Percentiles rank a stretch among this genome's conserved stretches.
Evolutionary conservation across 2,888 invertebrate species (phyloP).

Genomic region (Strigamia maritima): DNA sequence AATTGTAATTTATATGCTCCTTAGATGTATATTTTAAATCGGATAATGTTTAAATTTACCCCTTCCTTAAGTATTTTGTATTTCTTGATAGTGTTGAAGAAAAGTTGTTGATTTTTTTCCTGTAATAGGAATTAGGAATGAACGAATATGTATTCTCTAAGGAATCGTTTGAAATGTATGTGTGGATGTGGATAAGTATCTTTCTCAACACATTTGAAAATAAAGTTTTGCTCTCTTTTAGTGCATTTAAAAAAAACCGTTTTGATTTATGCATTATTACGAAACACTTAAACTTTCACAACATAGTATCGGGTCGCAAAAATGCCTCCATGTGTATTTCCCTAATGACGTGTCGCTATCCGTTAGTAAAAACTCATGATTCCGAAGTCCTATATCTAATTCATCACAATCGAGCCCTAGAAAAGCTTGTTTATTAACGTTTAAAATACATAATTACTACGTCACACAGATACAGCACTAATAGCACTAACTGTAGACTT

Average conservation of each 20-base stretch:
- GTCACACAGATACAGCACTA: background rate
- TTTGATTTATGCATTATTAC: background rate
- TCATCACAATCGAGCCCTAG: background rate
- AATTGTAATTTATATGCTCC: constrained; percentile 1
- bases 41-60: background rate
- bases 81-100: background rate
- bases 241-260: background rate
- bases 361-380: background rate
- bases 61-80: background rate
- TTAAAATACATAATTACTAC: background rate
- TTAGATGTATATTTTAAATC: constrained; percentile 17
- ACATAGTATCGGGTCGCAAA: background rate
- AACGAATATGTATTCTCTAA: background rate
- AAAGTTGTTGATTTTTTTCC: background rate
- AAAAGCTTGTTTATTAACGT: background rate
- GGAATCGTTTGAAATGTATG: constrained; percentile 2
- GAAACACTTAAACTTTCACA: background rate
- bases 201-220: constrained; percentile 7
- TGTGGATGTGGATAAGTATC: background rate
- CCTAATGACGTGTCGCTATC: background rate
- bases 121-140: background rate
- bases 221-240: constrained; percentile 2
- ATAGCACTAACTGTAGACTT: constrained; percentile 8
- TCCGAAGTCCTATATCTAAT: background rate
- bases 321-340: background rate